phyloP scores from a whole-genome alignment of 1,140 invertebrate species.

The Drosophila erecta region DNA sequence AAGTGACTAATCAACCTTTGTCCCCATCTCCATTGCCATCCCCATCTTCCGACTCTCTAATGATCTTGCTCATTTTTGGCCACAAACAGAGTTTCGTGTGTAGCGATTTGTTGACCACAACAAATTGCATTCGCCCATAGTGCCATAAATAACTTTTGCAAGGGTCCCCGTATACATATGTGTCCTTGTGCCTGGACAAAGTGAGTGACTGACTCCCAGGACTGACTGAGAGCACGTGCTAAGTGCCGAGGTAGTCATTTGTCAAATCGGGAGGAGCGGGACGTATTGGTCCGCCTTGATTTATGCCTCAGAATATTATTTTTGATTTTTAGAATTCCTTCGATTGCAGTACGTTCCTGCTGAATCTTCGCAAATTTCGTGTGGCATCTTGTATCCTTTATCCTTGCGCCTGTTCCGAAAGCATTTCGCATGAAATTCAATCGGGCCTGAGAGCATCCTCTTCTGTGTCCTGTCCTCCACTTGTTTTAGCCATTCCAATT shows the following conservation, averaged over 20 bases:
- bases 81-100: constrained; percentile 54
- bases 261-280: constrained; percentile 56
- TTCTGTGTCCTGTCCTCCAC: background rate
- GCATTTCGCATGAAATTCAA: constrained; percentile 25
- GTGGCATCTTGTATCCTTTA: constrained; percentile 14
- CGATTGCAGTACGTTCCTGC: constrained; percentile 3
- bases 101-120: constrained; percentile 82
- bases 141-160: constrained; percentile 71
- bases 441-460: constrained; percentile 20
- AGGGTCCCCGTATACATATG: constrained; percentile 19
- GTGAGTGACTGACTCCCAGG: constrained; percentile 42
- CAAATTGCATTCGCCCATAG: constrained; percentile 71
- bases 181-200: constrained; percentile 53
- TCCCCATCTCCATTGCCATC: background rate
- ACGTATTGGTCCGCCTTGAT: constrained; percentile 39
- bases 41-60: constrained; percentile 36
- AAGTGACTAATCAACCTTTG: constrained; percentile 81
- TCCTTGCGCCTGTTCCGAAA: constrained; percentile 1
- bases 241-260: constrained; percentile 69
- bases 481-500: constrained; percentile 21
- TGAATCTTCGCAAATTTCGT: constrained; percentile 5
- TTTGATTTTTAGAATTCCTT: constrained; percentile 38
- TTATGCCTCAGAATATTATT: constrained; percentile 72
- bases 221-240: constrained; percentile 73
- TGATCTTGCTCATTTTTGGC: constrained; percentile 52